Percentiles rank a stretch among this genome's conserved stretches.
phyloP scores from a whole-genome alignment of 2,797 vertebrate species.

The Eulemur mongoz region DNA sequence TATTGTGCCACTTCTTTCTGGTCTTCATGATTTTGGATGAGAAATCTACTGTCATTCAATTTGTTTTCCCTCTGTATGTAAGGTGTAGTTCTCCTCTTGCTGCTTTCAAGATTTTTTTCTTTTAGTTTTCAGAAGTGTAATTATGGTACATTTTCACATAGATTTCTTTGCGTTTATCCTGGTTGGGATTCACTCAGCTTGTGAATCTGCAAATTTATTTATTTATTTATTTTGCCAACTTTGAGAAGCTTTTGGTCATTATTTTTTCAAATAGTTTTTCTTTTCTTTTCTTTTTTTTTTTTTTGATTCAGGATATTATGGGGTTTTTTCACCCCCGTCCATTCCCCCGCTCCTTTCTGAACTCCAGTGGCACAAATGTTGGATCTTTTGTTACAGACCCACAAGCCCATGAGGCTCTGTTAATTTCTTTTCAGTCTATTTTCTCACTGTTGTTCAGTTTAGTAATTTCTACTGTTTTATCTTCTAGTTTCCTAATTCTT shows the following conservation, averaged over 20 bases:
- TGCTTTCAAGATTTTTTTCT: not conserved
- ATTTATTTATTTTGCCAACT: not conserved
- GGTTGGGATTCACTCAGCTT: not conserved
- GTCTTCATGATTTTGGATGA: not conserved
- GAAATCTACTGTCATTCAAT: not conserved
- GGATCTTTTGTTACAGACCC: not conserved
- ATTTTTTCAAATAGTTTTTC: not conserved
- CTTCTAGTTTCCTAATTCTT: not conserved
- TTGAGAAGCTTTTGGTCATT: not conserved
- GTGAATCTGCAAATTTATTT: not conserved
- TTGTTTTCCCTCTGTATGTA: not conserved
- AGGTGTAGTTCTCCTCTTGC: not conserved
- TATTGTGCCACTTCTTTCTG: not conserved
- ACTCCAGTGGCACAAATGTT: not conserved
- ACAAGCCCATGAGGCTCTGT: not conserved
- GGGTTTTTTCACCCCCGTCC: not conserved
- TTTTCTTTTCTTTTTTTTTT: too few species aligned
- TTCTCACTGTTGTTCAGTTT: not conserved
- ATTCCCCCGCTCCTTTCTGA: not conserved
- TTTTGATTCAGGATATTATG: too few species aligned
- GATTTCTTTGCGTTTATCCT: not conserved
- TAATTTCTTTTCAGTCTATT: not conserved
- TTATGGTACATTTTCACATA: not conserved
- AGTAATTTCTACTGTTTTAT: not conserved
- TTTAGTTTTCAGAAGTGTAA: not conserved